Base-by-base conservation (phyloP, 2,888 invertebrate genomes). In the Limnephilus auricula region DNA sequence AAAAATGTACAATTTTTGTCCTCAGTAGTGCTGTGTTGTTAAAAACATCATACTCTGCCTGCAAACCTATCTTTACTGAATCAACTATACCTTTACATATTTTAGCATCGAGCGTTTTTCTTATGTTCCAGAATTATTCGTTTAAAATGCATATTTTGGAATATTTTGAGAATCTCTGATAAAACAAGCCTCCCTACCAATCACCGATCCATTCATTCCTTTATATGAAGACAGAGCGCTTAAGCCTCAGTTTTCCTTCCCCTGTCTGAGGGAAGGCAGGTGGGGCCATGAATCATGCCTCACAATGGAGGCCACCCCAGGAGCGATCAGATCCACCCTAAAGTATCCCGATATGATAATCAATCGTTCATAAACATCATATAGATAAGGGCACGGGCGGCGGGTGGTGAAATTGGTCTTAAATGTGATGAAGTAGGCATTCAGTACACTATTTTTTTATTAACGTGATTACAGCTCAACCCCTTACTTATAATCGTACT, bases 351-450 rank as follows among this genome's bases (percentile, higher is more conserved):
- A 93, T 93, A 93, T 93, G 92, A 93, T 93, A 93, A 93, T 93
- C 93, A 93, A 93, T 93, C 93, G 93, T 92, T 93, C 92, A 93
- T 93, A 93, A 93, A 93, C 92, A 92, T 92, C 92, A 91, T 91
- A 92, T 92, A 91, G 93, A 93, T 93, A 92, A 92, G 40, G 45
- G 10, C 92, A 92, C 32, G 34, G 87, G n/a, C 32, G 91, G 82
- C 40, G 45, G n/a, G 12, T 45, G 32, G 15, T 30, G 25, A 84
- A 30, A 32, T 31, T 83, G 25, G 0, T 40, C 86, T 86, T 40
- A 30, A 45, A 45, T 15, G 3, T 45, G 15, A 45, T 15, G 13
- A 45, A 45, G 15, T 2, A 45, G 0, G 3, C 15, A 45, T 45
- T 45, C 13, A 45, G 45, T 40, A 40, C 10, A 45, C 45, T 45